Conservation (phyloP, 2,797 vertebrate species). For the Rhinophrynus dorsalis region DNA sequence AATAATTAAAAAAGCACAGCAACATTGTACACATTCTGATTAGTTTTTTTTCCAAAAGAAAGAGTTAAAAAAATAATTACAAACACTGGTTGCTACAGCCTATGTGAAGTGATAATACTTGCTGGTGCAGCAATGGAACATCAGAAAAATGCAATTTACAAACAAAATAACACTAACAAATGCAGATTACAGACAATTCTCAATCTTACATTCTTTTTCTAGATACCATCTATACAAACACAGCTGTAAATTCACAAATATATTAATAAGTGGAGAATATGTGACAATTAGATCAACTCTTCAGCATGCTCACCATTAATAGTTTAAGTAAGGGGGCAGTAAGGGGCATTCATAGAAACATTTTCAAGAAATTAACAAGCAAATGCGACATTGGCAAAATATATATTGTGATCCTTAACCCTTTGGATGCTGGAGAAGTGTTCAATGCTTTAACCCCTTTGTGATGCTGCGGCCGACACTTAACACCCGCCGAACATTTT, state of each 20-base stretch:
- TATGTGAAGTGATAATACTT: slow-evolving; percentile 9
- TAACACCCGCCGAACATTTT: too few species aligned
- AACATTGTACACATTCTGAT: slow-evolving; percentile 16
- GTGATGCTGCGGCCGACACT: too few species aligned
- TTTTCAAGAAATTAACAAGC: too few species aligned
- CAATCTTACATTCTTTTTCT: not conserved
- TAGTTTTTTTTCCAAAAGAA: not conserved
- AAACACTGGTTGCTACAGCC: slow-evolving; percentile 1
- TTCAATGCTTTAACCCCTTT: too few species aligned
- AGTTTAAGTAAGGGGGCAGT: not conserved
- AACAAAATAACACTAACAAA: not conserved
- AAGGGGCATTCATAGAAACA: not conserved
- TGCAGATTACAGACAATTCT: not conserved
- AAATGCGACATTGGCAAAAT: too few species aligned
- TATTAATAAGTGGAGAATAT: not conserved
- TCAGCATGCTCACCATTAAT: not conserved
- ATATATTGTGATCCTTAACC: too few species aligned
- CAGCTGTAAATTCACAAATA: slow-evolving; percentile 13
- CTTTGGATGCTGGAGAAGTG: too few species aligned
- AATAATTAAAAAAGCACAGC: not conserved
- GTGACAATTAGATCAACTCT: not conserved
- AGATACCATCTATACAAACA: slow-evolving; percentile 9
- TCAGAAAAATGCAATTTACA: not conserved
- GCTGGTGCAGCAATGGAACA: not conserved
- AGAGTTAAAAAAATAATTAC: not conserved